Base-by-base conservation (phyloP, 2,113 vertebrate genomes). In the Nothocercus nigrocapillus region DNA sequence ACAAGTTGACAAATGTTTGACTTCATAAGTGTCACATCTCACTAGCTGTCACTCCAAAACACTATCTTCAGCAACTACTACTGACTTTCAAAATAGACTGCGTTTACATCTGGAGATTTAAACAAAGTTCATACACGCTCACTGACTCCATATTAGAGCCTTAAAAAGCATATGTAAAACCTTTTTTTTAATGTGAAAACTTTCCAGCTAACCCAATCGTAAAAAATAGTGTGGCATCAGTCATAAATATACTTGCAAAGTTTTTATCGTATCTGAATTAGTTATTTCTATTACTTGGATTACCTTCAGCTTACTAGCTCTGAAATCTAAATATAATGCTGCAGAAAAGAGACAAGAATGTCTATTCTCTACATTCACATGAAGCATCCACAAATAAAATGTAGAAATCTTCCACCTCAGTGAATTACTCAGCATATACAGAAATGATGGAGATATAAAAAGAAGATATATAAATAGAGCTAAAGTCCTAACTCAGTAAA, bases 1-100 rank as follows among this genome's bases (percentile, higher is more conserved):
- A 94, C 75, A 88, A 95, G 85, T 6, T 75, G 83, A 96, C 80
- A 95, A 95, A 93, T 93, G 67, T 66, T 94, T 88, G 89, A 90
- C 72, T 94, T 85, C 82, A 36, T 56, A 92, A 93, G 87, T 85
- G 80, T 61, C 82, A 42, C 0, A 0, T 93, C 90, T 94, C 56
- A 3, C 56, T 82, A 69, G 42, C 59, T 90, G 68, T 85, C 72
- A 94, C 61, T 85, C 79, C 66, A 70, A 85, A 89, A 56, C 47
- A 64, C 36, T 87, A 89, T 62, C 63, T 95, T 88, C 89, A 89
- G 63, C 77, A 83, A 11, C 66, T 45, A 68, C 67, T 88, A 82
- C 13, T 67, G 81, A 69, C 49, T 94, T 96, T 76, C 54, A 91
- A 61, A 94, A 83, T 2, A 91, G 30, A 19, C 56, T 66, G 14